phyloP scores from a whole-genome alignment of 1,140 invertebrate species.

The Hirudo medicinalis region DNA sequence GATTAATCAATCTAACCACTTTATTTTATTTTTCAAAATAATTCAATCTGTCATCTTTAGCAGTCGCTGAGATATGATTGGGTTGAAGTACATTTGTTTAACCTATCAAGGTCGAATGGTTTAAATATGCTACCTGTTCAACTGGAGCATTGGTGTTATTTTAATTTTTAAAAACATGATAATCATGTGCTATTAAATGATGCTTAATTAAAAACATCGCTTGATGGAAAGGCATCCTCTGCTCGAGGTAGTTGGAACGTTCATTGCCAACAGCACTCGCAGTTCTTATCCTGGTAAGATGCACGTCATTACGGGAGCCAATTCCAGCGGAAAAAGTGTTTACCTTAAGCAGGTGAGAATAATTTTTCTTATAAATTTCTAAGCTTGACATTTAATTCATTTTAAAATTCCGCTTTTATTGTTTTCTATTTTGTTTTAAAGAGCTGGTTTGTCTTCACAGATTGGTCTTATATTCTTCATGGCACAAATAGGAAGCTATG shows the following conservation, averaged over 20 bases:
- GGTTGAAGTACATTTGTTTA: too few relatives aligned
- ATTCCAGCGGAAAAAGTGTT: constrained; percentile 79
- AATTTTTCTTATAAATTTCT: neutral
- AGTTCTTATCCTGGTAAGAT: constrained; percentile 46
- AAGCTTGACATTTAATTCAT: neutral
- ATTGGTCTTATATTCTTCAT: constrained; percentile 61
- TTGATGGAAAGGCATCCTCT: constrained; percentile 54
- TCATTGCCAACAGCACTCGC: constrained; percentile 57
- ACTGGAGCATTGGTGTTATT: too few relatives aligned
- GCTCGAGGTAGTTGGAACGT: constrained; percentile 53
- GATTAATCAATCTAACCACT: neutral
- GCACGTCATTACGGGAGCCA: constrained; percentile 72
- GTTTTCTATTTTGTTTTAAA: neutral
- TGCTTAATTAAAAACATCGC: neutral
- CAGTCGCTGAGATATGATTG: too few relatives aligned
- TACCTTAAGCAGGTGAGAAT: constrained; percentile 70
- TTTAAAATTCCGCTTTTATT: neutral
- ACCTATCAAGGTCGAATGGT: too few relatives aligned
- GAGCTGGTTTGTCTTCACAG: constrained; percentile 33
- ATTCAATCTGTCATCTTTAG: too few relatives aligned
- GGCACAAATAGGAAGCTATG: constrained; percentile 74
- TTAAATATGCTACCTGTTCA: too few relatives aligned
- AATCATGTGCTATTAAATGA: too few relatives aligned
- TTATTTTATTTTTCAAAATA: too few relatives aligned
- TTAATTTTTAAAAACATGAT: too few relatives aligned